Base-by-base conservation (phyloP, 2,113 vertebrate species). In the Nanger granti region DNA sequence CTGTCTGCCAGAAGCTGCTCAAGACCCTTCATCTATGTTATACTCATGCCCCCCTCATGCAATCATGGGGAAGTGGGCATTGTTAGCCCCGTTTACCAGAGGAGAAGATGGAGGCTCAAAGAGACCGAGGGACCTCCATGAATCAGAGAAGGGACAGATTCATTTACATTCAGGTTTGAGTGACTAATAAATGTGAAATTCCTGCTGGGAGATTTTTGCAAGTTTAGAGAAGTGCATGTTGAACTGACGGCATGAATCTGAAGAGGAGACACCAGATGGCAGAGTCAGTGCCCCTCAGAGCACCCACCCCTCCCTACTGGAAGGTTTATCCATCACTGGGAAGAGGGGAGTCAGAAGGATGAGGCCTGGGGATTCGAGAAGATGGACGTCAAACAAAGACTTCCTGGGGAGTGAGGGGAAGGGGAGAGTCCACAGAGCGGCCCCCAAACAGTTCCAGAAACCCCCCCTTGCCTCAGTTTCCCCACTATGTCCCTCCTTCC, bases 11-110 rank as follows among this genome's bases (percentile, higher is more conserved):
- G n/a, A 3, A 5, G 18, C 20, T 26, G 11, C 59, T 5, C 0
- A 0, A 26, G 66, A 37, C 44, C 54, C 54, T 44, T 28, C 4
- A 2, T 3, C 1, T 1, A 2, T 2, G 59, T 3, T 26, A 17
- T 49, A 54, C 22, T n/a, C 15, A 7, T 7, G 4, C 47, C 26
- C 2, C 60, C 60, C 49, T 31, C 41, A 5, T 3, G 24, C 13
- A 44, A 41, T 29, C 37, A 41, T 13, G 20, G 64, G 44, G 20
- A 29, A 7, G 37, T 0, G 15, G 73, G n/a, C 13, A 5, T 4
- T 12, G 2, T 24, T 1, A 22, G 7, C 62, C 73, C 76, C 12
- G 2, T 26, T 59, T 64, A 7, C 7, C 8, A 3, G 83, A 76
- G 57, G 44, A 37, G 80, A n/a, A 60, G 2, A 11, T 0, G 0